Evolutionary conservation across 2,797 vertebrate genomes (phyloP).

Genomic region (Alcedo atthis): DNA sequence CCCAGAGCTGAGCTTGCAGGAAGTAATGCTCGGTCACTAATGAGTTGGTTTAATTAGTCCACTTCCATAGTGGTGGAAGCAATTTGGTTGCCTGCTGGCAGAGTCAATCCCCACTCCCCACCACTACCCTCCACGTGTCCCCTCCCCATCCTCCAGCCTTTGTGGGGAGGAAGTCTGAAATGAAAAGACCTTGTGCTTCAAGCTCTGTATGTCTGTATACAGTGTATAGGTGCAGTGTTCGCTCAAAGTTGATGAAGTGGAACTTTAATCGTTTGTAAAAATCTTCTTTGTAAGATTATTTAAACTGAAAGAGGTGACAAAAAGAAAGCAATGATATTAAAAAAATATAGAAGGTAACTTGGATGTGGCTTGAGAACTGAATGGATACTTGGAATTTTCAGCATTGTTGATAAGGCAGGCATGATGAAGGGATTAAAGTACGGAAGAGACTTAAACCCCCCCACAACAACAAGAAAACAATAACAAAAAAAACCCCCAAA

Average conservation of each 20-base stretch:
- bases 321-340: not conserved
- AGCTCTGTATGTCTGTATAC: not conserved
- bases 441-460: not conserved
- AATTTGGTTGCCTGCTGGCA: not conserved
- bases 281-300: too few species aligned
- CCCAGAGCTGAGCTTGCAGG: not conserved
- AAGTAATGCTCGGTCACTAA: not conserved
- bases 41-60: not conserved
- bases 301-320: not conserved
- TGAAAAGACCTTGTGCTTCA: too few species aligned
- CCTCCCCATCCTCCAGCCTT: too few species aligned
- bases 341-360: not conserved
- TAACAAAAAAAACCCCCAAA: too few species aligned
- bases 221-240: not conserved
- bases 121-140: too few species aligned
- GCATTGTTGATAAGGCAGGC: not conserved
- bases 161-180: not conserved
- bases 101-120: not conserved
- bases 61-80: not conserved
- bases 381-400: not conserved
- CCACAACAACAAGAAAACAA: not conserved
- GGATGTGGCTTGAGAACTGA: not conserved
- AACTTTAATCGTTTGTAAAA: not conserved
- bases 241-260: not conserved
- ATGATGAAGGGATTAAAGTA: not conserved